Percentiles rank a stretch among this genome's conserved stretches.
Evolutionary conservation across 2,113 vertebrate genomes (phyloP).

Genomic region (Carettochelys insculpta): DNA sequence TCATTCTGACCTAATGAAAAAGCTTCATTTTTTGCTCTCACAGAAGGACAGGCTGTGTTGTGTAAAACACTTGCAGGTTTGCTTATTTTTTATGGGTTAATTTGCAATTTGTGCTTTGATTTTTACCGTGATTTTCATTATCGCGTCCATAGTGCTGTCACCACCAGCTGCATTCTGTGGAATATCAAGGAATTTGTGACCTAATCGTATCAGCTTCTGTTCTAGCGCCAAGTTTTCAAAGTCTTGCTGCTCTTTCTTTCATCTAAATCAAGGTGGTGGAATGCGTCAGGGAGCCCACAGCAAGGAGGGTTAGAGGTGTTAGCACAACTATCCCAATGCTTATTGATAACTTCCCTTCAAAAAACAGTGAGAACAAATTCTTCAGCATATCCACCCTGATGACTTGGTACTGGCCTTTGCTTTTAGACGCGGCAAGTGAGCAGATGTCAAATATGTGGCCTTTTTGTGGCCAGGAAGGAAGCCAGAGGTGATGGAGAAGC

Average conservation of each 20-base stretch:
- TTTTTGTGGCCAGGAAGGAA: background rate
- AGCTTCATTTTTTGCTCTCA: background rate
- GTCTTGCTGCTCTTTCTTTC: slow-evolving; percentile 18
- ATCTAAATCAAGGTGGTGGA: background rate
- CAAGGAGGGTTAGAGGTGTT: background rate
- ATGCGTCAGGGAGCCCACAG: background rate
- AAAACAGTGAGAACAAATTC: background rate
- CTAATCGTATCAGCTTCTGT: slow-evolving; percentile 11
- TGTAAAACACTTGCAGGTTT: background rate
- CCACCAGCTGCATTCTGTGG: slow-evolving; percentile 21
- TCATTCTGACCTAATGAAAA: background rate
- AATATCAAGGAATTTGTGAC: slow-evolving; percentile 29
- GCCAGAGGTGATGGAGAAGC: background rate
- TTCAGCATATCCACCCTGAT: background rate
- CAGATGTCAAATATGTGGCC: background rate
- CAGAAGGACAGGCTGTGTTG: background rate
- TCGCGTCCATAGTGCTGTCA: background rate
- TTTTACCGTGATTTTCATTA: slow-evolving; percentile 24
- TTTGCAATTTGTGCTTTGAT: background rate
- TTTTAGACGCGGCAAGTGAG: background rate
- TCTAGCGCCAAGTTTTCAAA: background rate
- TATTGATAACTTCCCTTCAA: background rate
- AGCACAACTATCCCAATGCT: background rate
- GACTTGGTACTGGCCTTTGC: background rate
- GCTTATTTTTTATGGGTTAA: background rate